Conservation (phyloP, 35 echinoderm and acorn worm genomes). For the Nesometra sesokonis region DNA sequence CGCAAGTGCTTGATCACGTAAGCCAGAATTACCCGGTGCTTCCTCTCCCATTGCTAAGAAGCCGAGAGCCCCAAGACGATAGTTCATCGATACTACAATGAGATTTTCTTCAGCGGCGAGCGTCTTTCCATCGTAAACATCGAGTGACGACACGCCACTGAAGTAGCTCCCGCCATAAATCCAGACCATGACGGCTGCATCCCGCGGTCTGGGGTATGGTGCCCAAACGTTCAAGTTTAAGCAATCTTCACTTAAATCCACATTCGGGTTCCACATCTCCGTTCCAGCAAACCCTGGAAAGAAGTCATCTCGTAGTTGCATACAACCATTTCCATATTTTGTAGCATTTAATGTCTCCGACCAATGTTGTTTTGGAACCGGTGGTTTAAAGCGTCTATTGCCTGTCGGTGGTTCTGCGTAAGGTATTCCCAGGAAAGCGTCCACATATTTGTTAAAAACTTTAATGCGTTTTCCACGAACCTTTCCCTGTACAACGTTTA, state of each 20-base stretch:
- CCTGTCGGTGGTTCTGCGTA: constrained; percentile 57
- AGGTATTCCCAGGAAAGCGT: constrained; percentile 67
- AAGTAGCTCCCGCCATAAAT: no score
- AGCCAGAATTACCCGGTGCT: no score
- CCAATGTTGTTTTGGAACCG: constrained; percentile 28
- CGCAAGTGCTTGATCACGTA: no score
- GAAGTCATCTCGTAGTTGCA: constrained; percentile 30
- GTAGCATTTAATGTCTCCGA: constrained; percentile 41
- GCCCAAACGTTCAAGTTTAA: no score
- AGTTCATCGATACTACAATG: no score
- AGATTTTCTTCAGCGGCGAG: no score
- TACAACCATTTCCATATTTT: constrained; percentile 42
- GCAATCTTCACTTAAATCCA: constrained; percentile 44
- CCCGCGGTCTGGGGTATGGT: no score
- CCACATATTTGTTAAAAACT: background rate
- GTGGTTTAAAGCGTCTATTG: constrained; percentile 42
- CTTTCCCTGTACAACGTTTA: constrained; percentile 6
- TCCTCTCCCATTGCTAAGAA: no score
- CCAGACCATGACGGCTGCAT: no score
- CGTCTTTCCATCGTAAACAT: no score
- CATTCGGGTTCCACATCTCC: constrained; percentile 57
- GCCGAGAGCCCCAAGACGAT: no score
- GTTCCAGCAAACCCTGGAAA: constrained; percentile 56
- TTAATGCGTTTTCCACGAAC: constrained; percentile 7
- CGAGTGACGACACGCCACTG: no score